Evolutionary conservation across 2,797 vertebrate species (phyloP).

Genomic region (Liparis tanakae): DNA sequence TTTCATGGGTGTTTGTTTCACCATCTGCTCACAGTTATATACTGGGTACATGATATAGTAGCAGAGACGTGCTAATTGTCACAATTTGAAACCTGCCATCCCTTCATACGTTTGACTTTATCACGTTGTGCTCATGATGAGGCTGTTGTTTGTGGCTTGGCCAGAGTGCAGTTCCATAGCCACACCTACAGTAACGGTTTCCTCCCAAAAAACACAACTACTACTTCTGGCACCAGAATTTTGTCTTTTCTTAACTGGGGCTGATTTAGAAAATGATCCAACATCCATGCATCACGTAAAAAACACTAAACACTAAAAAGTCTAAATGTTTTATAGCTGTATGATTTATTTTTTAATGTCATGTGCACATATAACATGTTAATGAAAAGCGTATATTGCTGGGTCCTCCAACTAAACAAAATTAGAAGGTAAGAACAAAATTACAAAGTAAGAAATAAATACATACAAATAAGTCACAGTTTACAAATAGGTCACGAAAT

Average conservation of each 20-base stretch:
- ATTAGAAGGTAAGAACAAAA: too few species aligned
- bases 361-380: too few species aligned
- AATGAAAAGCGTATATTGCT: too few species aligned
- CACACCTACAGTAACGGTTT: conserved; percentile 29
- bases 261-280: conserved; percentile 7
- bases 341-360: too few species aligned
- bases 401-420: too few species aligned
- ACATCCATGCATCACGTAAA: conserved; percentile 21
- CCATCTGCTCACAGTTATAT: conserved; percentile 35
- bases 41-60: conserved; percentile 19
- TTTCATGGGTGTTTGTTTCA: conserved; percentile 27
- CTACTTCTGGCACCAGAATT: conserved; percentile 48
- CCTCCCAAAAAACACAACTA: conserved; percentile 50
- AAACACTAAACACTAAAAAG: conserved; percentile 35
- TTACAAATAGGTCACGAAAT: too few species aligned
- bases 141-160: conserved; percentile 30
- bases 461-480: too few species aligned
- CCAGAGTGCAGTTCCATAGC: conserved; percentile 34
- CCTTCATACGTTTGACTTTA: conserved; percentile 40
- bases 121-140: conserved; percentile 16
- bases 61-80: conserved; percentile 57
- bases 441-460: too few species aligned
- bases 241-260: conserved; percentile 5
- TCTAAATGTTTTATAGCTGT: conserved; percentile 5
- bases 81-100: conserved; percentile 29